These are phyloP conservation scores for Pantala flavescens DNA, from an alignment of 1,140 invertebrate species.

Conservation along the genomic window DNA sequence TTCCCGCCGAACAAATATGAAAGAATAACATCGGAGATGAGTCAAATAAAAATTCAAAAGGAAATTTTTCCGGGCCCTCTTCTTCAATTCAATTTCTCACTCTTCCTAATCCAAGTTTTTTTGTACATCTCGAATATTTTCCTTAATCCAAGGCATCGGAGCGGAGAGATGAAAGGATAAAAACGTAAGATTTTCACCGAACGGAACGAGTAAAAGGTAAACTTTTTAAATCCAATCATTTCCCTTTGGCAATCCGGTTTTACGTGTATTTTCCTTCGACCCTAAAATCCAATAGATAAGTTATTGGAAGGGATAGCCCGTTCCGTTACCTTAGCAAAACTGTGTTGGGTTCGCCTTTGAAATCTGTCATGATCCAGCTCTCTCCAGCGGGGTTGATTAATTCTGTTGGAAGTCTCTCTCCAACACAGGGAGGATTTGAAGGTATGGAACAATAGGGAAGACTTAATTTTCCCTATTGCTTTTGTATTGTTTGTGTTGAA, in stretches of 20 bases:
- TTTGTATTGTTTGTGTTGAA: no score
- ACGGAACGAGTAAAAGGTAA: not conserved
- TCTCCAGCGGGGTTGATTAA: no score
- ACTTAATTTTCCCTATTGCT: no score
- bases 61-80: not conserved
- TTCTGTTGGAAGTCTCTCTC: no score
- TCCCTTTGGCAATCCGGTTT: not conserved
- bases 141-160: not conserved
- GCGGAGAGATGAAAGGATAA: not conserved
- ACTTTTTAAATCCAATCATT: slow-evolving; percentile 3
- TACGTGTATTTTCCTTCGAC: no score
- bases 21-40: not conserved
- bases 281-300: no score
- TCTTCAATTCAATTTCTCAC: not conserved
- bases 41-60: not conserved
- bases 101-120: not conserved
- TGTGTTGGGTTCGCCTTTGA: no score
- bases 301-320: no score
- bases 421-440: no score
- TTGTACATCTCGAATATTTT: not conserved
- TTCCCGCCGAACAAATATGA: not conserved
- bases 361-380: no score
- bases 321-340: no score
- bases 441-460: no score
- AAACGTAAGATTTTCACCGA: not conserved